Percentiles rank a stretch among this genome's conserved stretches.
Conservation (phyloP, 2,113 vertebrate genomes). For the Ammodytes marinus region DNA sequence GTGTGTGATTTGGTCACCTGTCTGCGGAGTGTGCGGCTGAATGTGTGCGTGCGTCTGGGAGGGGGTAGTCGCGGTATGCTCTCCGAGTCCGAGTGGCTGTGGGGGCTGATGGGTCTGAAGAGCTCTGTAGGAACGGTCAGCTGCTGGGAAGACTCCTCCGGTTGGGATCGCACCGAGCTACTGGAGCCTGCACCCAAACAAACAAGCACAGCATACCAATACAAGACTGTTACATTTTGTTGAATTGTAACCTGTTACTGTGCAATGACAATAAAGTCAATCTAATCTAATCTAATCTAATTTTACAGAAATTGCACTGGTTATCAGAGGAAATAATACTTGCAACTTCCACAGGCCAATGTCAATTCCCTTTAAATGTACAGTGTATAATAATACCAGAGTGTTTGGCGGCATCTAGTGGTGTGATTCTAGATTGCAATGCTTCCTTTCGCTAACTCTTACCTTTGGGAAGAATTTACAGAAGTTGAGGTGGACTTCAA, state of each 20-base stretch:
- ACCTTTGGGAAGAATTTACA: no score
- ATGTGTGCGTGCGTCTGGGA: conserved; percentile 86
- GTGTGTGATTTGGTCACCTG: conserved; percentile 85
- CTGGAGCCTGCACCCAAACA: conserved; percentile 86
- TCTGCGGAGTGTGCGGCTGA: conserved; percentile 93
- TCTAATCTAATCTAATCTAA: no score
- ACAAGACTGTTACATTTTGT: no score
- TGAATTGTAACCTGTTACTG: no score
- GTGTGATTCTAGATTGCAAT: no score
- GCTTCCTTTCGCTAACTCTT: no score
- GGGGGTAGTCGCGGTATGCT: conserved; percentile 86
- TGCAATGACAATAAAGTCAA: no score
- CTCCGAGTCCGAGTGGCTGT: conserved; percentile 81
- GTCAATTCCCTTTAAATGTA: not conserved
- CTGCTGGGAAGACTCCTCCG: conserved; percentile 83
- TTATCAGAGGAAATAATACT: not conserved
- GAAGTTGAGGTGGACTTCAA: no score
- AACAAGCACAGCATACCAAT: not conserved
- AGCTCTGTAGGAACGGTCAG: conserved; percentile 87
- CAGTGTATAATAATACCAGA: no score
- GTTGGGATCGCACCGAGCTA: conserved; percentile 89
- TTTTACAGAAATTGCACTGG: not conserved
- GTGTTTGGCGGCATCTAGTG: no score
- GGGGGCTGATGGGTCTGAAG: conserved; percentile 88
- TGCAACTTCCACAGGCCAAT: not conserved